Conservation (phyloP, 2,888 invertebrate genomes). For the Cotesia congregata region DNA sequence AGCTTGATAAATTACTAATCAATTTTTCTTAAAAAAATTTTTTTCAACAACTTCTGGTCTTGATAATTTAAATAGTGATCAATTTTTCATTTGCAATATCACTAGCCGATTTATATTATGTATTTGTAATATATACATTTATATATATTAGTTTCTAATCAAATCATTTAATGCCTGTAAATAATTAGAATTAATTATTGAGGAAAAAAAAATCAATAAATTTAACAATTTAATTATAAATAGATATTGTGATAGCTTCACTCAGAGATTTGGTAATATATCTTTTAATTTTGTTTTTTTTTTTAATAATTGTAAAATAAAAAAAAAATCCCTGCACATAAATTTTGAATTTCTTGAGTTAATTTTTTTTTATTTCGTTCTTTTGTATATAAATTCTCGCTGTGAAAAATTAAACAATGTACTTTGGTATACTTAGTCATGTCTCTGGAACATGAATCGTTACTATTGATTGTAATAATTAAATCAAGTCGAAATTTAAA, state of each 20-base stretch:
- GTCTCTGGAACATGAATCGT: not conserved
- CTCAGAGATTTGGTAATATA: slow-evolving; percentile 42
- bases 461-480: slow-evolving; percentile 42
- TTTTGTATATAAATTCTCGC: slow-evolving; percentile 25
- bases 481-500: slow-evolving; percentile 44
- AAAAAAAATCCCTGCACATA: not conserved
- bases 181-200: slow-evolving; percentile 38
- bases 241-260: slow-evolving; percentile 47
- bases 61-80: not conserved
- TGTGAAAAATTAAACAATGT: slow-evolving; percentile 17
- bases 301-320: slow-evolving; percentile 31
- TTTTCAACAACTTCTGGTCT: not conserved
- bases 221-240: slow-evolving; percentile 29
- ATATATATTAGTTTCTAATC: slow-evolving; percentile 7
- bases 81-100: slow-evolving; percentile 14
- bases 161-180: slow-evolving; percentile 32
- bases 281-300: slow-evolving; percentile 11
- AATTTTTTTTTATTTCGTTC: slow-evolving; percentile 38
- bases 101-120: not conserved
- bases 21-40: too few species aligned
- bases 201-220: slow-evolving; percentile 20
- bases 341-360: not conserved
- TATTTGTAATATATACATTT: not conserved
- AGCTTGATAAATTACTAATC: not conserved
- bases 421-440: slow-evolving; percentile 20